Evolutionary conservation across 2,888 invertebrate genomes (phyloP).

Genomic region (Herminia tarsipennalis): DNA sequence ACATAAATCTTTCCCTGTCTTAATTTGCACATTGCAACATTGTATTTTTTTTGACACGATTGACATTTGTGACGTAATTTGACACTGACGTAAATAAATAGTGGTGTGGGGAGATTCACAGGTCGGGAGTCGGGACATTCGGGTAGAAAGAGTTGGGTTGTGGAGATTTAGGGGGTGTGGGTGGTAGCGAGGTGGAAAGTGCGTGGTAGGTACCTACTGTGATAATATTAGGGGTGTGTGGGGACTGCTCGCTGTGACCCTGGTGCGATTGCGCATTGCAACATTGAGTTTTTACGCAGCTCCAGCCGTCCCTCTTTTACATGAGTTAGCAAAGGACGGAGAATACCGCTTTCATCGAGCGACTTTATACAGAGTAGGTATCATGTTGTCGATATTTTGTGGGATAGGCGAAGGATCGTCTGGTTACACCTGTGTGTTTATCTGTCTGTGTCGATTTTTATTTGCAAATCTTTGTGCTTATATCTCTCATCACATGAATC

Average conservation of each 20-base stretch:
- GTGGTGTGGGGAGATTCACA: too few species aligned
- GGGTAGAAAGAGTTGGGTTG: too few species aligned
- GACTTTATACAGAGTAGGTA: constrained; percentile 66
- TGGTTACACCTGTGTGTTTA: constrained; percentile 54
- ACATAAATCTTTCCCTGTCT: too few species aligned
- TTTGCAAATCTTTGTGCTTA: constrained; percentile 36
- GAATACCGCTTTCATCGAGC: constrained; percentile 67
- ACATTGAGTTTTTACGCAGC: constrained; percentile 50
- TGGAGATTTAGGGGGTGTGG: constrained; percentile 31
- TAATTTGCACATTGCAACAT: too few species aligned
- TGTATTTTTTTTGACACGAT: background rate
- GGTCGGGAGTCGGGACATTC: too few species aligned
- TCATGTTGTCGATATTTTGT: constrained; percentile 78
- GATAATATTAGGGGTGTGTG: constrained; percentile 39
- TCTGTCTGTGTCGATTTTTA: constrained; percentile 45
- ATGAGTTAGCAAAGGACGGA: constrained; percentile 75
- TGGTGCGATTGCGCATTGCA: constrained; percentile 73
- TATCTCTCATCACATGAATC: constrained; percentile 65
- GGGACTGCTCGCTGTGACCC: constrained; percentile 28
- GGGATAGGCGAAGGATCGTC: constrained; percentile 72
- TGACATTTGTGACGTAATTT: background rate
- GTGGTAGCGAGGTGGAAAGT: constrained; percentile 36
- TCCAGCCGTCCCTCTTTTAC: constrained; percentile 46
- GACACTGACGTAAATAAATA: constrained; percentile 9
- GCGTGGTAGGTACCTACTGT: constrained; percentile 32